Percentiles rank a stretch among this genome's conserved stretches.
Evolutionary conservation across 2,797 vertebrate genomes (phyloP).

Genomic region (Pipistrellus pipistrellus): DNA sequence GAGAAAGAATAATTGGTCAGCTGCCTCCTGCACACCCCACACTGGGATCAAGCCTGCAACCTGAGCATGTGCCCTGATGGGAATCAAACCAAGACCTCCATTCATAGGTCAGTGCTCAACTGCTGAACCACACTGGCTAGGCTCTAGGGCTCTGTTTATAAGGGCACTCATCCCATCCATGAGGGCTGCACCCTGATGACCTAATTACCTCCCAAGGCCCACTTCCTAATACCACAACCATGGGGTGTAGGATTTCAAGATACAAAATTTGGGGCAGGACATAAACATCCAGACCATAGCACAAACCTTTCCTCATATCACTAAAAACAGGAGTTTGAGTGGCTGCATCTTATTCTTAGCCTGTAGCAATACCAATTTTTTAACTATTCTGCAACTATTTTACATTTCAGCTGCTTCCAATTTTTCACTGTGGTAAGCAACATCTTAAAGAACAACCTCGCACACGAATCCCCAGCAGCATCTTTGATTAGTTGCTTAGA

Average conservation of each 20-base stretch:
- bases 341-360: neutral
- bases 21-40: no score
- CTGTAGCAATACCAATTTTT: neutral
- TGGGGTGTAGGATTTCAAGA: neutral
- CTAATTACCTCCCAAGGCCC: neutral
- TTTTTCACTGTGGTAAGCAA: constrained; percentile 49
- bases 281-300: neutral
- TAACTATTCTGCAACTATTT: constrained; percentile 26
- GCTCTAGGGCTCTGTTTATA: no score
- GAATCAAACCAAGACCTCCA: no score
- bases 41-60: no score
- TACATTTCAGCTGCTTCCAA: neutral
- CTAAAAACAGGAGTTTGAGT: constrained; percentile 36
- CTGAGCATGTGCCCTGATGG: no score
- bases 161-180: neutral
- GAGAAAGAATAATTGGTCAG: no score
- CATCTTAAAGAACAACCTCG: constrained; percentile 33
- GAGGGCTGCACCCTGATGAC: neutral
- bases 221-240: neutral
- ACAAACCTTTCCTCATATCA: neutral
- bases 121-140: no score
- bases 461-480: neutral
- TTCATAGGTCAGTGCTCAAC: no score
- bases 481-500: constrained; percentile 23
- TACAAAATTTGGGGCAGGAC: neutral